Conservation (phyloP, 2,797 vertebrate genomes). For the Hypotaenidia okinawae region DNA sequence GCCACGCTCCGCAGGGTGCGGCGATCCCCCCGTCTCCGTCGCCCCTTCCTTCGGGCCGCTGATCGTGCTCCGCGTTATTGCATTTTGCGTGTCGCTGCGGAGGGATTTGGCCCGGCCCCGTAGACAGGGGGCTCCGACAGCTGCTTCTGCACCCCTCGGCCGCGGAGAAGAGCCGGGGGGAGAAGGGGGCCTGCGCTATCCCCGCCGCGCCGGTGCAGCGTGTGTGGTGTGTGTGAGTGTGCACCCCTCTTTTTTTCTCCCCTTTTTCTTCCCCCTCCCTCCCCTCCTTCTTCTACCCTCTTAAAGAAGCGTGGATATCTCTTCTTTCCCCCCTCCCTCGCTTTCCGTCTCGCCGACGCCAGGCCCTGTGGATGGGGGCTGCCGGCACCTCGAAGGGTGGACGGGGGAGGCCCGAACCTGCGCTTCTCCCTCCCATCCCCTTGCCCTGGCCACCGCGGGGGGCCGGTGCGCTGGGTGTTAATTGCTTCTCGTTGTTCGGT, state of each 20-base stretch:
- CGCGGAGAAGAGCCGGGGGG: not conserved
- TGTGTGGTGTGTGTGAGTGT: conserved; percentile 55
- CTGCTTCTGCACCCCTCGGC: not conserved
- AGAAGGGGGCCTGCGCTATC: not conserved
- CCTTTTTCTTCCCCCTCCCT: no score
- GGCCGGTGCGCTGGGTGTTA: conserved; percentile 65
- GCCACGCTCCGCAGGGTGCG: not conserved
- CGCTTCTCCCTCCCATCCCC: not conserved
- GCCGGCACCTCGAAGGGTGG: not conserved
- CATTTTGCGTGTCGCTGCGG: not conserved
- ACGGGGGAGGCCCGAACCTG: conserved; percentile 47
- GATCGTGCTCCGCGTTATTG: not conserved
- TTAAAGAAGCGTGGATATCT: not conserved
- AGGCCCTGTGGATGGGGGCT: not conserved
- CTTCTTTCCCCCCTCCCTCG: not conserved
- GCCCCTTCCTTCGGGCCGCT: not conserved
- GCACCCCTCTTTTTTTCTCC: not conserved
- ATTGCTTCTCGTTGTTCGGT: conserved; percentile 75
- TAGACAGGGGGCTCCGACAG: not conserved
- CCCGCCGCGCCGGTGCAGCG: not conserved
- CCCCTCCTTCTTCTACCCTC: not conserved
- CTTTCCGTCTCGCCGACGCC: not conserved
- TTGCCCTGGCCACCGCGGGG: conserved; percentile 39
- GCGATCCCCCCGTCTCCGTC: not conserved
- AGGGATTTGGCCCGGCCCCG: not conserved